phyloP scores from a whole-genome alignment of 2,888 invertebrate species.

The Molorchus minor region DNA sequence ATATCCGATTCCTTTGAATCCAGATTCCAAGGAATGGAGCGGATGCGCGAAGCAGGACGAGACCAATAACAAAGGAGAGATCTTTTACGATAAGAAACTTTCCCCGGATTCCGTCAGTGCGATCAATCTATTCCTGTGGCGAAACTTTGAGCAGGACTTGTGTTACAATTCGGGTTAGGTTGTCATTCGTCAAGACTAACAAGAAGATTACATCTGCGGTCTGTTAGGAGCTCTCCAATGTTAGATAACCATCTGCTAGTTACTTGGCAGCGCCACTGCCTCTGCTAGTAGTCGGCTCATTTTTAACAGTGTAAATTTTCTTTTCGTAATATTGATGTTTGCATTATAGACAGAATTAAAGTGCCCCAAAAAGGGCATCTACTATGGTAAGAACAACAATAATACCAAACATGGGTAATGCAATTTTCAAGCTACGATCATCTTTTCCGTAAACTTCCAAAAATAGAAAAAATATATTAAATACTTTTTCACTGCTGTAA shows the following conservation, averaged over 20 bases:
- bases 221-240: constrained; percentile 16
- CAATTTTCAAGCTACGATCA: too few relatives aligned
- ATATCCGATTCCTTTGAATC: background rate
- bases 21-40: background rate
- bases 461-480: too few relatives aligned
- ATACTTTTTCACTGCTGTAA: too few relatives aligned
- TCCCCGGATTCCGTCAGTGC: background rate
- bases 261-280: constrained; percentile 5
- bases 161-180: constrained; percentile 16
- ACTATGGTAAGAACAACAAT: too few relatives aligned
- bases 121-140: constrained; percentile 19
- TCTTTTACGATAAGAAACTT: constrained; percentile 15
- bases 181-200: constrained; percentile 32
- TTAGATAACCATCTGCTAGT: constrained; percentile 21
- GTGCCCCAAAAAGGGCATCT: too few relatives aligned
- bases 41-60: background rate
- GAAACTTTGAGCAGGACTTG: constrained; percentile 16
- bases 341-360: too few relatives aligned
- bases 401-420: too few relatives aligned
- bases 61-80: constrained; percentile 3
- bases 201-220: constrained; percentile 32
- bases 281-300: background rate
- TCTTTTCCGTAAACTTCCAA: too few relatives aligned
- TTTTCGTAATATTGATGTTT: too few relatives aligned
- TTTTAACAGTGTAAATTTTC: constrained; percentile 4